phyloP scores from a whole-genome alignment of 92 coral and sea anemone genomes.

The Ricordea florida region DNA sequence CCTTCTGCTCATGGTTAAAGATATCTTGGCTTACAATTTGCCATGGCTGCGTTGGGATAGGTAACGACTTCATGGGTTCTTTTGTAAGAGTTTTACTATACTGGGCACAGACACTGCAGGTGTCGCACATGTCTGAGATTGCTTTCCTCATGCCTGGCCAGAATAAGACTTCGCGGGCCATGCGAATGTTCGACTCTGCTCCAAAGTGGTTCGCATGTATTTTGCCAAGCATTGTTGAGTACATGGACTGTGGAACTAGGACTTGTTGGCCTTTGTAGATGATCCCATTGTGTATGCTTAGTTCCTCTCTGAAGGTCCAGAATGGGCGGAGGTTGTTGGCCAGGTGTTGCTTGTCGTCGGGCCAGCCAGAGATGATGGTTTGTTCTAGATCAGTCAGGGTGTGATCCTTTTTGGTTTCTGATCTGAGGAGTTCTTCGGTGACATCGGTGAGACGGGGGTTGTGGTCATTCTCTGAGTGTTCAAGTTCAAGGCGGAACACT shows the following conservation, averaged over 20 bases:
- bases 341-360: slow-evolving; percentile 1
- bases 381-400: neutral
- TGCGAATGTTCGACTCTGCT: too few relatives aligned
- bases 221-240: too few relatives aligned
- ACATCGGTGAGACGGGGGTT: slow-evolving; percentile 27
- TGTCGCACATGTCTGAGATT: too few relatives aligned
- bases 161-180: too few relatives aligned
- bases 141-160: too few relatives aligned
- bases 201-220: too few relatives aligned
- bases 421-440: slow-evolving; percentile 18
- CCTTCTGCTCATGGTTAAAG: slow-evolving; percentile 4
- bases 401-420: slow-evolving; percentile 17
- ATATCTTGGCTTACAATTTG: neutral
- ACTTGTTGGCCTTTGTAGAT: slow-evolving; percentile 1
- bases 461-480: neutral
- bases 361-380: slow-evolving; percentile 14
- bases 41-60: neutral
- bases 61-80: slow-evolving; percentile 7
- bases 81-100: slow-evolving; percentile 6
- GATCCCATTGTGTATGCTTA: neutral
- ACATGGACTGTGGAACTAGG: too few relatives aligned
- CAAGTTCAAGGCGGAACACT: slow-evolving; percentile 40
- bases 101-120: neutral
- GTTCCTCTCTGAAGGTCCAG: slow-evolving; percentile 30
- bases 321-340: slow-evolving; percentile 5